These are phyloP conservation scores for Heteromurus nitidus DNA, from an alignment of 2,888 invertebrate genomes.

Conservation along the genomic window DNA sequence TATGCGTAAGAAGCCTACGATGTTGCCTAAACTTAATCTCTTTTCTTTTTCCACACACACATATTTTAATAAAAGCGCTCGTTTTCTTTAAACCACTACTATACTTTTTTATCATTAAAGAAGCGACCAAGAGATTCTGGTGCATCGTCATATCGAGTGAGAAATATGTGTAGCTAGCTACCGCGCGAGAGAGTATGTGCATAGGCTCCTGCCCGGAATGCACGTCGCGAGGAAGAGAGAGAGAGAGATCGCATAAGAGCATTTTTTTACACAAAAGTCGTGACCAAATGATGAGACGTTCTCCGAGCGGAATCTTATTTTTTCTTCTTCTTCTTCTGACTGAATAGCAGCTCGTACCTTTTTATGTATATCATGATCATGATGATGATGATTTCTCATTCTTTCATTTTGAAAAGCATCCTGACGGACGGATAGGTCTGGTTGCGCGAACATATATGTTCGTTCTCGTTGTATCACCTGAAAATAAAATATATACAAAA, in stretches of 20 bases:
- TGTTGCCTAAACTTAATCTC: too few relatives aligned
- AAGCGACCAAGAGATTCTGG: too few relatives aligned
- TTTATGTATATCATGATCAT: conserved; percentile 9
- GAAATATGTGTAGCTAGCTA: too few relatives aligned
- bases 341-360: background rate
- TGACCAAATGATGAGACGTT: conserved; percentile 71
- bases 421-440: conserved; percentile 25
- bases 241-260: conserved; percentile 4
- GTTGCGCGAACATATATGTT: background rate
- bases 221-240: background rate
- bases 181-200: background rate
- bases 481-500: too few relatives aligned
- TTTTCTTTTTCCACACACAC: conserved; percentile 11
- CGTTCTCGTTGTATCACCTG: conserved; percentile 2
- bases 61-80: background rate
- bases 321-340: background rate
- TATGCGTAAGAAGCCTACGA: conserved; percentile 35
- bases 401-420: conserved; percentile 1
- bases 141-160: too few relatives aligned
- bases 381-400: conserved; percentile 8
- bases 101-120: too few relatives aligned
- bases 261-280: conserved; percentile 59
- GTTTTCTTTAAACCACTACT: too few relatives aligned
- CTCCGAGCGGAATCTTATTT: conserved; percentile 16
- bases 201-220: conserved; percentile 7